Evolutionary conservation across 2,113 vertebrate species (phyloP), one percentile per base, ranked within the genome.

Genomic region (Urocynchramus pylzowi): DNA sequence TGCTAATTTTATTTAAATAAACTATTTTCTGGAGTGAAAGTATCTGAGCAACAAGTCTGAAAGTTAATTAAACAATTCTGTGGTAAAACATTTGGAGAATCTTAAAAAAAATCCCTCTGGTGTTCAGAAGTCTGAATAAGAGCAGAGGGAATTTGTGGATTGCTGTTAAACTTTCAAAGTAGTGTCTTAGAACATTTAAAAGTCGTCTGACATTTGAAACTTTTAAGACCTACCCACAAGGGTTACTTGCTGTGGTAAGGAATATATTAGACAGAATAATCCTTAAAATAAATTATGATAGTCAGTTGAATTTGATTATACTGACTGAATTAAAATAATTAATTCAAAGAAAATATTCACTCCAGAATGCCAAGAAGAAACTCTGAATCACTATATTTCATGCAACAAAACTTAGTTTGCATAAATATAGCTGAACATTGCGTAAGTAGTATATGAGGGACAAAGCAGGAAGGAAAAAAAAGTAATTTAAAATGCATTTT

Each of bases 231-330:
- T 94, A 91, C 82, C n/a, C 96, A 91, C 89, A 26, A 95, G 78
- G 92, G 92, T 96, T 94, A 70, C 80, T 95, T 95, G 90, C 30
- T 82, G 39, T 80, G 45, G 33, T 53, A 89, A 93, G 68, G 69
- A 97, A 97, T 94, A 90, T 37, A 96, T 97, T 96, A 96, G 89
- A 59, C 24, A 79, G 78, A 95, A 90, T 94, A 96, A 97, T 95
- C 82, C 90, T 90, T 88, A 93, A 95, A 95, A 96, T 93, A 97
- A 97, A 93, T 95, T 88, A 91, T 70, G 67, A 59, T 54, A 94
- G 60, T 92, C 24, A 2, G 49, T 91, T 92, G 90, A 94, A 97
- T 94, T 94, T 77, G 49, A 89, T 96, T 97, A 73, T 42, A 84
- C 31, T 63, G 71, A 90, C 56, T 91, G 76, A 95, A 90, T 86